These are phyloP conservation scores for Microctonus hyperodae DNA, from an alignment of 2,888 invertebrate genomes.

Conservation along the genomic window DNA sequence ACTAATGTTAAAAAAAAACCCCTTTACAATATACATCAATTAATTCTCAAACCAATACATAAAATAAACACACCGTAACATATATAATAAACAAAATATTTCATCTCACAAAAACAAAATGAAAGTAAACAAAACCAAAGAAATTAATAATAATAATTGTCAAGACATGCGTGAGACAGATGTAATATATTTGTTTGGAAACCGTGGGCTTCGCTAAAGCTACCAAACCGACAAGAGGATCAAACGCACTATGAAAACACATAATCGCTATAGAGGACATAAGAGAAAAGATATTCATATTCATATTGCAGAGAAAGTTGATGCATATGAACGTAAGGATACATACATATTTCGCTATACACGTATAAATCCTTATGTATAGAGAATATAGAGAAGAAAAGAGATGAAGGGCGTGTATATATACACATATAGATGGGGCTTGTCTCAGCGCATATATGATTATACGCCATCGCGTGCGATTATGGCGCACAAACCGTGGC, in stretches of 20 bases:
- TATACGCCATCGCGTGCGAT: slow-evolving; percentile 33
- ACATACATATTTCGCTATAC: neutral
- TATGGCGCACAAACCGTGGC: slow-evolving; percentile 29
- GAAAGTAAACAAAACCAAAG: neutral
- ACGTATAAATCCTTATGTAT: neutral
- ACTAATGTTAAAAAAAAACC: neutral
- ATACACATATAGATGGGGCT: slow-evolving; percentile 17
- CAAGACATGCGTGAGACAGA: neutral
- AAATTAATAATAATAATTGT: slow-evolving; percentile 25
- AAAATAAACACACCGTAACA: neutral
- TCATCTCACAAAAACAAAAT: neutral
- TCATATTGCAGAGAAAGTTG: neutral
- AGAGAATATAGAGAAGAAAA: neutral
- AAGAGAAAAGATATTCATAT: neutral
- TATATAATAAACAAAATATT: neutral
- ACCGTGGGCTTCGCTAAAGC: slow-evolving; percentile 15
- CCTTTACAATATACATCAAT: neutral
- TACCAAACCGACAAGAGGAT: slow-evolving; percentile 21
- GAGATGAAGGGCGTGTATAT: slow-evolving; percentile 11
- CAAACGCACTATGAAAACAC: neutral
- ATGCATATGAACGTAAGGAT: neutral
- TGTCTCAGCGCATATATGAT: slow-evolving; percentile 29
- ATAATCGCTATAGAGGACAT: neutral
- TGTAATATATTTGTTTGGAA: slow-evolving; percentile 29
- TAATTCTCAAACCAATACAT: neutral